These are phyloP conservation scores for Polypterus senegalus DNA, from an alignment of 2,113 vertebrate species.

Conservation along the genomic window DNA sequence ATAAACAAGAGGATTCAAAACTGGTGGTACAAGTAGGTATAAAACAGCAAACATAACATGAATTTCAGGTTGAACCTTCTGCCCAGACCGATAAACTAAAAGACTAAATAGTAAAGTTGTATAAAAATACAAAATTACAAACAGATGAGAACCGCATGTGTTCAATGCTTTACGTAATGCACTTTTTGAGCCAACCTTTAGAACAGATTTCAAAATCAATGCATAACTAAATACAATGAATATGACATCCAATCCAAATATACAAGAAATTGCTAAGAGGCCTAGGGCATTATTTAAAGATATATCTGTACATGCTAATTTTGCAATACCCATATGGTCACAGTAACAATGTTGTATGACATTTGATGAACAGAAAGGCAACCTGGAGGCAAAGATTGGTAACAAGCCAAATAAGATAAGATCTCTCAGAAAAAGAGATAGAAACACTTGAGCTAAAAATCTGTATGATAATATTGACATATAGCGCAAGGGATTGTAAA, in stretches of 20 bases:
- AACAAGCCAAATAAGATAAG: not conserved
- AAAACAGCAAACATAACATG: not conserved
- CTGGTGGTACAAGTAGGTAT: slow-evolving; percentile 3
- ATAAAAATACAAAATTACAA: slow-evolving; percentile 18
- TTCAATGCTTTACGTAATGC: not conserved
- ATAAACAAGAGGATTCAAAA: slow-evolving; percentile 1
- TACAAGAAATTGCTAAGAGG: slow-evolving; percentile 26
- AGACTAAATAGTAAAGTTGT: slow-evolving; percentile 11
- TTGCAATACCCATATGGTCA: slow-evolving; percentile 28
- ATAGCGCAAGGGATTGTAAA: slow-evolving; percentile 38
- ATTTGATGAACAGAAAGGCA: slow-evolving; percentile 12
- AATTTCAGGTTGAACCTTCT: slow-evolving; percentile 12
- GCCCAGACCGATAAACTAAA: slow-evolving; percentile 24
- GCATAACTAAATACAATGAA: slow-evolving; percentile 26
- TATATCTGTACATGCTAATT: slow-evolving; percentile 24
- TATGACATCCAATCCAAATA: slow-evolving; percentile 24
- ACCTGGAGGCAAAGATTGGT: not conserved
- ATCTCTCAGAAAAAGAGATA: slow-evolving; percentile 23
- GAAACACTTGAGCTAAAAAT: slow-evolving; percentile 25
- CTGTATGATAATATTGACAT: slow-evolving; percentile 26
- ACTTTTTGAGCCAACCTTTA: slow-evolving; percentile 18
- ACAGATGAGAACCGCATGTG: not conserved
- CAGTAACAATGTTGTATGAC: slow-evolving; percentile 28
- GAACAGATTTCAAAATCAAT: slow-evolving; percentile 23
- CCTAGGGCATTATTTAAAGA: slow-evolving; percentile 23